Evolutionary conservation across 2,888 invertebrate species (phyloP).

Genomic region (Rhopalosiphum nymphaeae): DNA sequence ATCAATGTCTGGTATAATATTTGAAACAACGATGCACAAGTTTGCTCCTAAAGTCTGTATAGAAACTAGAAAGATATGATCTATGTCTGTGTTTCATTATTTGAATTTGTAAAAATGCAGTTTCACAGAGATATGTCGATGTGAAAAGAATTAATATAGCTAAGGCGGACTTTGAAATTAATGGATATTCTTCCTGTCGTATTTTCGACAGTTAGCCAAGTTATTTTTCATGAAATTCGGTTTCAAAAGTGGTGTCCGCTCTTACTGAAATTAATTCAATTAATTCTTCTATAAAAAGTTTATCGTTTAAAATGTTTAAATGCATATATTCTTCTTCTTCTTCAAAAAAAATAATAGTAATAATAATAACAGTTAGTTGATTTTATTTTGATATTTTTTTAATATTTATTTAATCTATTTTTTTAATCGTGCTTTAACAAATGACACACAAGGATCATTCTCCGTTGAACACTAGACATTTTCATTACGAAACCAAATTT

Average conservation of each 20-base stretch:
- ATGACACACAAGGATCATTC: not conserved
- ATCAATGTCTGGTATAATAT: not conserved
- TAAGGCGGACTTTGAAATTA: not conserved
- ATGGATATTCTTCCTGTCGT: not conserved
- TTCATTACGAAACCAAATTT: not conserved
- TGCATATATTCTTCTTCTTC: not conserved
- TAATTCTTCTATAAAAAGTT: not conserved
- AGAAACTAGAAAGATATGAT: not conserved
- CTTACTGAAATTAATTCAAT: not conserved
- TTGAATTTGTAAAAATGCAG: not conserved
- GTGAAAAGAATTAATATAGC: not conserved
- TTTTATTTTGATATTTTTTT: not conserved
- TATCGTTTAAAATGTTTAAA: not conserved
- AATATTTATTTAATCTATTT: not conserved
- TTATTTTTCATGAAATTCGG: constrained; percentile 1
- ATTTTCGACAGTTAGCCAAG: not conserved
- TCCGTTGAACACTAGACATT: not conserved
- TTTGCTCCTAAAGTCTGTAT: not conserved
- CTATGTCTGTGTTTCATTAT: not conserved
- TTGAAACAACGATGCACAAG: not conserved
- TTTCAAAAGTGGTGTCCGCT: not conserved
- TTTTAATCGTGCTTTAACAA: not conserved
- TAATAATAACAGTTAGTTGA: not conserved
- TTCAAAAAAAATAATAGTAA: not conserved
- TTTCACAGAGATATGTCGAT: not conserved